A percentile compares a stretch with the other conserved stretches of the same genome.
phyloP scores from a whole-genome alignment of 2,888 invertebrate species.

The Tinea semifulvella region DNA sequence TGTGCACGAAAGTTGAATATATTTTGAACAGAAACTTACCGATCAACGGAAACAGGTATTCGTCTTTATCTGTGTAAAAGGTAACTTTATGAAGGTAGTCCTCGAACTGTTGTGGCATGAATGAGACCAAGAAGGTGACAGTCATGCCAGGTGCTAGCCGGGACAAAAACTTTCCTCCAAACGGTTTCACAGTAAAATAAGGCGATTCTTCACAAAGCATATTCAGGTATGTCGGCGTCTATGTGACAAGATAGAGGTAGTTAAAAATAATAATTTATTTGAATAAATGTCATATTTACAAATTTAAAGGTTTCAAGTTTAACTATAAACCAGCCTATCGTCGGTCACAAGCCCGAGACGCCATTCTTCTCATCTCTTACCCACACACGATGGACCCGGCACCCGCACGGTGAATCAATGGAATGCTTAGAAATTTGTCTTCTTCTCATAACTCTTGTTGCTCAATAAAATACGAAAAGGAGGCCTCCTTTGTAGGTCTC shows the following conservation, averaged over 20 bases:
- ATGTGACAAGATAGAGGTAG: too few species aligned
- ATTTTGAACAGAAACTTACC: too few species aligned
- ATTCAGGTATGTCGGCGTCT: conserved; percentile 62
- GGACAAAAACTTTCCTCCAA: conserved; percentile 42
- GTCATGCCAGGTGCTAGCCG: conserved; percentile 78
- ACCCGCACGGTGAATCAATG: too few species aligned
- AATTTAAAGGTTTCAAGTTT: background rate
- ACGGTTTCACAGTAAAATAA: conserved; percentile 57
- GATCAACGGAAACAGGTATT: conserved; percentile 65
- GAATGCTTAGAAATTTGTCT: too few species aligned
- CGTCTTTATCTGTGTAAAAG: conserved; percentile 61
- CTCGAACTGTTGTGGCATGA: conserved; percentile 62
- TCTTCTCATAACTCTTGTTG: too few species aligned
- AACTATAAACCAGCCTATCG: too few species aligned
- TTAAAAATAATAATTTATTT: conserved; percentile 13
- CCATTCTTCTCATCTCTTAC: too few species aligned
- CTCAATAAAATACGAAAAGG: too few species aligned
- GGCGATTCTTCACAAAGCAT: conserved; percentile 56
- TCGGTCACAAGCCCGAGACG: too few species aligned
- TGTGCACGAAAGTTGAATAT: too few species aligned
- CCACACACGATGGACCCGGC: too few species aligned
- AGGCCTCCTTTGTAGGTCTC: too few species aligned
- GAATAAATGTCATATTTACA: background rate
- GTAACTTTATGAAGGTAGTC: conserved; percentile 65
- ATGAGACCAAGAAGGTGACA: conserved; percentile 67